Base-by-base conservation (phyloP, 2,888 invertebrate genomes). In the Nomada ferruginata region DNA sequence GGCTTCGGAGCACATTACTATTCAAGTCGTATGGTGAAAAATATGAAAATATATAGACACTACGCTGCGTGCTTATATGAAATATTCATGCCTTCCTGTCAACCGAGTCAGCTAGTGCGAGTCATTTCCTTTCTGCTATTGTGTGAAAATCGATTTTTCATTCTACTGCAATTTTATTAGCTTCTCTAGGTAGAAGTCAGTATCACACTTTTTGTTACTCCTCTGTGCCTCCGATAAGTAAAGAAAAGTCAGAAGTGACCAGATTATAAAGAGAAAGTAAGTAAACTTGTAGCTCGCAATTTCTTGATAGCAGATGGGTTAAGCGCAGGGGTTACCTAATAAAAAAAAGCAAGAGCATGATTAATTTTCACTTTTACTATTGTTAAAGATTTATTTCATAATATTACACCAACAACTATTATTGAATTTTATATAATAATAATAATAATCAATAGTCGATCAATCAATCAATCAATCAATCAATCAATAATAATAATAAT, bases 351-450 rank as follows among this genome's bases (percentile, higher is more conserved):
- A 0, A 53, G 36, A 47, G 18, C 42, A 5, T 29, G 7, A 18
- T 26, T 66, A 4, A 50, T 20, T 44, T 63, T 80, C 61, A 73
- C 71, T 71, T 85, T 75, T 79, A 71, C 82, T 86, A 86, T 92
- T 91, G 90, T 93, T 92, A 93, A 93, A 93, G 93, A 93, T 93
- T 93, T 93, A 93, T 93, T 87, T 92, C 91, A 92, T 93, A 93
- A 93, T 93, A 93, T 93, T 93, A 93, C 93, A 93, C 93, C 93
- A 93, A 93, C 93, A 93, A 93, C 92, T 93, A 93, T 93, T 92
- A 93, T 93, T 91, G 92, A 92, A 93, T 92, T 93, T 92, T 91
- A 80, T 86, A 78, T 85, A 85, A 85, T 85, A 84, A 85, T 85
- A 83, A 92, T 93, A 90, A 93, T 92, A 72, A 74, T 68, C 78